phyloP scores from a whole-genome alignment of 1,140 invertebrate genomes.

The Drosophila pseudoananassae region DNA sequence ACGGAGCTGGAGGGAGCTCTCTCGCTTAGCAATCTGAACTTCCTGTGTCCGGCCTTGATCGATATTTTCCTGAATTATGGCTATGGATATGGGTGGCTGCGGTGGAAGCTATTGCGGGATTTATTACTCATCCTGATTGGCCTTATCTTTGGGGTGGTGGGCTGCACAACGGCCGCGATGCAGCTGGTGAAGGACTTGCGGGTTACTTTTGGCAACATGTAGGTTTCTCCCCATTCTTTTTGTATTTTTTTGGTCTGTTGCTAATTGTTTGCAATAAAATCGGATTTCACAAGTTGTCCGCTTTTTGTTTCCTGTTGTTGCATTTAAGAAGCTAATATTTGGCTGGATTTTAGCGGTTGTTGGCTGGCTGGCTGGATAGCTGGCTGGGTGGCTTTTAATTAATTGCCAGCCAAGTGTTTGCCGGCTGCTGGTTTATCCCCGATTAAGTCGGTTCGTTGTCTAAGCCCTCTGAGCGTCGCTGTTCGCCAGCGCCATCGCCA shows the following conservation, averaged over 20 bases:
- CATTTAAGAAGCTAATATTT: slow-evolving; percentile 49
- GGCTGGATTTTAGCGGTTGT: slow-evolving; percentile 13
- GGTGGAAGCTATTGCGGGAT: slow-evolving; percentile 59
- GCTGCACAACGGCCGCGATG: slow-evolving; percentile 53
- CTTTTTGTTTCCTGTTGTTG: slow-evolving; percentile 8
- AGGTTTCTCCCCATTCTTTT: background rate
- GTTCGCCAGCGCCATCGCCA: too few relatives aligned
- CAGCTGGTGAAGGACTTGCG: slow-evolving; percentile 52
- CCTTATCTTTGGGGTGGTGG: slow-evolving; percentile 50
- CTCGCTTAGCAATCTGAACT: slow-evolving; percentile 61
- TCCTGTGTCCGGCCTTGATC: slow-evolving; percentile 62
- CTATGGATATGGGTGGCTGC: slow-evolving; percentile 47
- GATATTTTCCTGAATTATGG: slow-evolving; percentile 56
- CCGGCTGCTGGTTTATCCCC: slow-evolving; percentile 34
- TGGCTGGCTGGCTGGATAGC: background rate
- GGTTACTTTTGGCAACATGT: slow-evolving; percentile 21
- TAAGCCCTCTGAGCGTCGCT: slow-evolving; percentile 25
- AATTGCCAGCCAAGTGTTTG: slow-evolving; percentile 63
- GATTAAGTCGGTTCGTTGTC: slow-evolving; percentile 36
- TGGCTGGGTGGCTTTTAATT: slow-evolving; percentile 58
- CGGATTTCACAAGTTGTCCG: slow-evolving; percentile 24
- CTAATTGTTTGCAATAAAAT: slow-evolving; percentile 25
- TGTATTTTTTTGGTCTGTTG: background rate
- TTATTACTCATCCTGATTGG: slow-evolving; percentile 51
- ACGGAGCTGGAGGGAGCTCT: slow-evolving; percentile 69